These are phyloP conservation scores for Miltochrista miniata DNA, from an alignment of 2,888 invertebrate species.

Conservation along the genomic window DNA sequence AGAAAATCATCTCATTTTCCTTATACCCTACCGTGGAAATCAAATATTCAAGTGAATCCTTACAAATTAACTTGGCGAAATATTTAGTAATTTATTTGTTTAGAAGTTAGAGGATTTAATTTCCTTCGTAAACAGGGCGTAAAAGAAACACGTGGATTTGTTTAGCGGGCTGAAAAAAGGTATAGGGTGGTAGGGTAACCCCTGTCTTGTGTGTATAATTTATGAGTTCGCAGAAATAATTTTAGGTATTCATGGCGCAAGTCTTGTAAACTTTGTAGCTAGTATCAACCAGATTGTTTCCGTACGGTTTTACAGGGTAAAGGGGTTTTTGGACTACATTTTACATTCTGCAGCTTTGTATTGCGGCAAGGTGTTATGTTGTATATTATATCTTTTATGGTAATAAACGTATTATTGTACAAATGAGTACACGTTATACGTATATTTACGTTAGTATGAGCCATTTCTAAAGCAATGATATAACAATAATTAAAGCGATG, in stretches of 20 bases:
- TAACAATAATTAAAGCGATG: too few species aligned
- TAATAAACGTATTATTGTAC: too few species aligned
- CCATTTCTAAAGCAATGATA: too few species aligned
- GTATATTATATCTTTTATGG: too few species aligned
- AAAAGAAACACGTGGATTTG: conserved; percentile 10
- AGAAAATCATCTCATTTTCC: conserved; percentile 1
- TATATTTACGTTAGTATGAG: too few species aligned
- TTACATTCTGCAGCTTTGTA: too few species aligned
- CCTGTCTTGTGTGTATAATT: not conserved
- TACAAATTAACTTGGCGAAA: conserved; percentile 6
- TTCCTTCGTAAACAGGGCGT: conserved; percentile 7
- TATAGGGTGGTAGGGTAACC: not conserved
- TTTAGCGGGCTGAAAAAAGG: not conserved
- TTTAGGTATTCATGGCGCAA: not conserved
- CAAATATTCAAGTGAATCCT: conserved; percentile 11
- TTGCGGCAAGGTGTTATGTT: too few species aligned
- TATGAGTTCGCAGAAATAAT: not conserved
- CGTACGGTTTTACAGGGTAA: too few species aligned
- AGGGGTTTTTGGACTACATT: too few species aligned
- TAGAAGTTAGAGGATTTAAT: conserved; percentile 8
- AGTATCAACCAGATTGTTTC: too few species aligned
- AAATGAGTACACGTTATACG: too few species aligned
- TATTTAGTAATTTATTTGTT: conserved; percentile 14
- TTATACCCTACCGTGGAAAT: conserved; percentile 4
- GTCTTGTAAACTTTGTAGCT: too few species aligned